These are phyloP conservation scores for Metopolophium dirhodum DNA, from an alignment of 1,140 invertebrate genomes.

Conservation along the genomic window DNA sequence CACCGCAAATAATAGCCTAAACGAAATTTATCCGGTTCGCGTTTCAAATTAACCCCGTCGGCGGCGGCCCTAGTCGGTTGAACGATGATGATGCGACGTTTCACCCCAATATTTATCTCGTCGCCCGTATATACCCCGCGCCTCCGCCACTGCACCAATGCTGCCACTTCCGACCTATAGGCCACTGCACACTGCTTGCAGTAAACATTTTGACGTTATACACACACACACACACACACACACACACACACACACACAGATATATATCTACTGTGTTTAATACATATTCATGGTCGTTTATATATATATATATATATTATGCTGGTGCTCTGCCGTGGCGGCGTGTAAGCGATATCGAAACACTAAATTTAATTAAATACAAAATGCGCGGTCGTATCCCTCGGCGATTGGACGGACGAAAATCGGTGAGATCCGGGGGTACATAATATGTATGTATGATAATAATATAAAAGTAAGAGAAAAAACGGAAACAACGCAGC, in stretches of 20 bases:
- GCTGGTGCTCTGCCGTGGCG: not conserved
- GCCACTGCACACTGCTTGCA: not conserved
- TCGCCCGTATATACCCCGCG: not conserved
- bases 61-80: not conserved
- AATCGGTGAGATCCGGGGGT: not conserved
- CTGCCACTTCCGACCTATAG: not conserved
- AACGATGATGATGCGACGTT: conserved; percentile 15
- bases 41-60: conserved; percentile 45
- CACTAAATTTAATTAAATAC: conserved; percentile 50
- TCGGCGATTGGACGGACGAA: not conserved
- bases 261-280: not conserved
- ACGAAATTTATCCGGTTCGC: conserved; percentile 48
- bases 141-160: not conserved
- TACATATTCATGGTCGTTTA: conserved; percentile 11
- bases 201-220: not conserved
- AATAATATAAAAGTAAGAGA: not conserved
- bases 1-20: conserved; percentile 54
- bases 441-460: not conserved
- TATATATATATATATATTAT: not conserved
- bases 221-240: not conserved
- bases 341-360: conserved; percentile 8
- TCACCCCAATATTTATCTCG: conserved; percentile 35
- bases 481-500: not conserved
- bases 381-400: not conserved
- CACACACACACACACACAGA: not conserved